Evolutionary conservation across 2,797 vertebrate genomes (phyloP), one percentile per base, ranked within the genome.

Genomic region (Pampus argenteus): DNA sequence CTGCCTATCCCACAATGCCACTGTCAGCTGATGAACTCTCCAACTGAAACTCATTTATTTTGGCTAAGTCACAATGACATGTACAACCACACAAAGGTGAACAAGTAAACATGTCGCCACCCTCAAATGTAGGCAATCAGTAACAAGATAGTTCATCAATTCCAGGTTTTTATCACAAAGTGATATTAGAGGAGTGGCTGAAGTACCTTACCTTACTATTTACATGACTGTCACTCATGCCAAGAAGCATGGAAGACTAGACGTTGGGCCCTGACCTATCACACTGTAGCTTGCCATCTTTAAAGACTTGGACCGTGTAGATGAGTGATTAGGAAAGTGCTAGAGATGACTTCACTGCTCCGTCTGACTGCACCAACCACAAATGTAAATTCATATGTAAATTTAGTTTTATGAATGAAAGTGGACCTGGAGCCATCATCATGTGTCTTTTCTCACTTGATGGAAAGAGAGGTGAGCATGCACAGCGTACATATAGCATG

Each of bases 1-100:
- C 38, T 14, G 1, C 68, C 47, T 1, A 20, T 63, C 45, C 26
- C 61, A 76, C 66, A 70, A 51, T 64, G 54, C 26, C 57, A 56
- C 71, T 55, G 57, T 49, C 62, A 25, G 61, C 50, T 66, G 66
- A 62, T 45, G 48, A 18, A 11, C 14, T 42, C 47, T 47, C 23
- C 40, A 55, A 66, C 25, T n/a, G n/a, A 10, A 64, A 31, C 60
- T 55, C 28, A 51, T 28, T 62, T 49, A 50, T 25, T 54, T 14
- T 8, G 34, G 29, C 20, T 3, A 13, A 50, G 29, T 54, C 31
- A 63, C 54, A 49, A 26, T 49, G 50, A 56, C 48, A 63, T 25
- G 45, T 29, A n/a, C 36, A 42, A 52, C 31, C 55, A 56, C 23
- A 54, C 9, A 62, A 26, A 10, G 20, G 60, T 25, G 45, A 75